phyloP scores from a whole-genome alignment of 1,140 invertebrate species.

The Phocides pigmalion region DNA sequence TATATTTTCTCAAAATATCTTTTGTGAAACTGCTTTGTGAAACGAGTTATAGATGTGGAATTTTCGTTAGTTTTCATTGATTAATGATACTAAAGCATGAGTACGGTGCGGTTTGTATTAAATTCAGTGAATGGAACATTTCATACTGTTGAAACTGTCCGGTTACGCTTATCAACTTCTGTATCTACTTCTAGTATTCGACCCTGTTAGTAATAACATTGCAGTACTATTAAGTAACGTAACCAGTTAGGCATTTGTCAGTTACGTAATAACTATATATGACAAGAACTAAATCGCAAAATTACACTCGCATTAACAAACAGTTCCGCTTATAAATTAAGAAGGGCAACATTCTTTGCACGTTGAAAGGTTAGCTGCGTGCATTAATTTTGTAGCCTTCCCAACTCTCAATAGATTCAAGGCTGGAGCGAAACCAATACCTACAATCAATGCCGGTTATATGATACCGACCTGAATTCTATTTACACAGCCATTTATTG shows the following conservation, averaged over 20 bases:
- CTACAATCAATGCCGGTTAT: slow-evolving; percentile 49
- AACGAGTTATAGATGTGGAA: slow-evolving; percentile 3
- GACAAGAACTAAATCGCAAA: slow-evolving; percentile 52
- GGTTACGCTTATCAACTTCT: slow-evolving; percentile 52
- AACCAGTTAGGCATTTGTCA: slow-evolving; percentile 54
- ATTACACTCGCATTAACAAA: slow-evolving; percentile 53
- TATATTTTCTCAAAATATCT: background rate
- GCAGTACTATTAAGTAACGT: slow-evolving; percentile 53
- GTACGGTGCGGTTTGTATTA: slow-evolving; percentile 33
- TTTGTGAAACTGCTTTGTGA: slow-evolving; percentile 15
- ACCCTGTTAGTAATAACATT: slow-evolving; percentile 56
- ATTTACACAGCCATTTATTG: slow-evolving; percentile 38
- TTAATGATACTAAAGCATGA: slow-evolving; percentile 22
- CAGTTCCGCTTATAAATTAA: slow-evolving; percentile 72
- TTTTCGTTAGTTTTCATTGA: slow-evolving; percentile 22
- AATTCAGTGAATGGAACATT: slow-evolving; percentile 59
- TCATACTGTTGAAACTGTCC: slow-evolving; percentile 56
- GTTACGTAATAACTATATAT: slow-evolving; percentile 65
- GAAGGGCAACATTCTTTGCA: slow-evolving; percentile 62
- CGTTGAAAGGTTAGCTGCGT: slow-evolving; percentile 59
- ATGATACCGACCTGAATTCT: slow-evolving; percentile 58
- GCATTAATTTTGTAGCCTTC: slow-evolving; percentile 51
- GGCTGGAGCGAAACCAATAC: slow-evolving; percentile 68
- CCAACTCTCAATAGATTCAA: slow-evolving; percentile 67
- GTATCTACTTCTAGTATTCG: slow-evolving; percentile 53